Percentiles rank a stretch among this genome's conserved stretches.
Conservation (phyloP, 2,888 invertebrate species). For the Aporophyla lueneburgensis region DNA sequence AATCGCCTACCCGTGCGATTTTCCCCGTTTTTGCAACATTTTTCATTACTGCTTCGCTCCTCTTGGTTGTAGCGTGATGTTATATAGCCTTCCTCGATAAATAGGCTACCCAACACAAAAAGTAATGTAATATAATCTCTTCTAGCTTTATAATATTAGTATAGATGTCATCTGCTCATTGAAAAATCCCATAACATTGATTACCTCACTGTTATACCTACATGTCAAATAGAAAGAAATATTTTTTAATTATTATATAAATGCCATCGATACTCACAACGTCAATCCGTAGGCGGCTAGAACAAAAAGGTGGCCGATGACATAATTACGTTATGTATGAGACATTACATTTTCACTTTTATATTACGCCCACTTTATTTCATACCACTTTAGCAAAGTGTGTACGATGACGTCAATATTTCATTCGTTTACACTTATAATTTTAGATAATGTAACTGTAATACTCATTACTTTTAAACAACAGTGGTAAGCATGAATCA, state of each 20-base stretch:
- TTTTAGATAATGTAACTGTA: constrained; percentile 11
- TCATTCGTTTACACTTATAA: constrained; percentile 6
- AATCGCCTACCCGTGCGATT: too few relatives aligned
- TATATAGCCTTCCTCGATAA: too few relatives aligned
- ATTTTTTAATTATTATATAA: constrained; percentile 18
- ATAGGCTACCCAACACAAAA: too few relatives aligned
- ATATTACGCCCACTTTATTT: constrained; percentile 15
- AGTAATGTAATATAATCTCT: too few relatives aligned
- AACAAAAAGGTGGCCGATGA: constrained; percentile 41
- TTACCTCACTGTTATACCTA: constrained; percentile 15
- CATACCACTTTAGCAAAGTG: constrained; percentile 38
- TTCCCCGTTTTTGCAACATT: too few relatives aligned
- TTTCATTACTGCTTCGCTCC: too few relatives aligned
- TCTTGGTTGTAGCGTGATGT: too few relatives aligned
- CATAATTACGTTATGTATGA: constrained; percentile 49
- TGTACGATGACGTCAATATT: constrained; percentile 17
- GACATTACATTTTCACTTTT: constrained; percentile 42
- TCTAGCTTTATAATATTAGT: too few relatives aligned
- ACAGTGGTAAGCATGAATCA: background rate
- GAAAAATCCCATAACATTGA: background rate
- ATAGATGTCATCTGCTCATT: constrained; percentile 17
- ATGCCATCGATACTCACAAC: constrained; percentile 12
- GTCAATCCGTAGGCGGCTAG: constrained; percentile 14
- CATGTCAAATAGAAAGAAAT: constrained; percentile 20
- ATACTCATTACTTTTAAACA: constrained; percentile 2